Evolutionary conservation across 2,113 vertebrate genomes (phyloP).

Genomic region (Girardinichthys multiradiatus): DNA sequence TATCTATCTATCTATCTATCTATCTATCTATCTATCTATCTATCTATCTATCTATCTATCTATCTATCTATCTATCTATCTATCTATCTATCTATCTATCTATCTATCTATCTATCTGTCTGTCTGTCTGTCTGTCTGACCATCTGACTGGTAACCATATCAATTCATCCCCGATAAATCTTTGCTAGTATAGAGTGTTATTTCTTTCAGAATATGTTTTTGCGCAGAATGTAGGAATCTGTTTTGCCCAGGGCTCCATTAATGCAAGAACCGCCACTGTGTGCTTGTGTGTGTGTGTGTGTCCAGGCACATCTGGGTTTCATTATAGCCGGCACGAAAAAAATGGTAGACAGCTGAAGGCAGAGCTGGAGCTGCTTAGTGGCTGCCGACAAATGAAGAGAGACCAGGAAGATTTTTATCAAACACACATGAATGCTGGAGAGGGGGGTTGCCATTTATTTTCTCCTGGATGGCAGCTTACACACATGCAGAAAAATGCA

Average conservation of each 20-base stretch:
- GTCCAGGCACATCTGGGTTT: slow-evolving; percentile 68
- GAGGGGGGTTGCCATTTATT: slow-evolving; percentile 69
- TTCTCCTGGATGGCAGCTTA: slow-evolving; percentile 60
- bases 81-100: too few relatives aligned
- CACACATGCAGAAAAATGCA: slow-evolving; percentile 48
- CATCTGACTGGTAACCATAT: too few relatives aligned
- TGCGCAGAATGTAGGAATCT: neutral
- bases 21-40: too few relatives aligned
- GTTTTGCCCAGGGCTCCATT: neutral
- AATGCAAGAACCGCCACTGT: slow-evolving; percentile 5
- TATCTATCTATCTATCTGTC: too few relatives aligned
- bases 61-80: too few relatives aligned
- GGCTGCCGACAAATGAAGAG: slow-evolving; percentile 68
- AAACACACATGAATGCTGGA: slow-evolving; percentile 64
- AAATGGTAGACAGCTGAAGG: slow-evolving; percentile 74
- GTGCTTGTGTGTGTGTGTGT: slow-evolving; percentile 40
- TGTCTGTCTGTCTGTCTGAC: too few relatives aligned
- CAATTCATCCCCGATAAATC: too few relatives aligned
- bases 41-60: too few relatives aligned
- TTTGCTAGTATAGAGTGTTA: too few relatives aligned
- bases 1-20: too few relatives aligned
- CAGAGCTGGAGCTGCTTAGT: slow-evolving; percentile 72
- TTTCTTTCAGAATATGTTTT: neutral
- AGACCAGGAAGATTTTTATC: slow-evolving; percentile 78
- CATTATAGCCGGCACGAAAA: slow-evolving; percentile 73